Evolutionary conservation across 2,797 vertebrate species (phyloP), one percentile per base, ranked within the genome.

Genomic region (Astyanax mexicanus): DNA sequence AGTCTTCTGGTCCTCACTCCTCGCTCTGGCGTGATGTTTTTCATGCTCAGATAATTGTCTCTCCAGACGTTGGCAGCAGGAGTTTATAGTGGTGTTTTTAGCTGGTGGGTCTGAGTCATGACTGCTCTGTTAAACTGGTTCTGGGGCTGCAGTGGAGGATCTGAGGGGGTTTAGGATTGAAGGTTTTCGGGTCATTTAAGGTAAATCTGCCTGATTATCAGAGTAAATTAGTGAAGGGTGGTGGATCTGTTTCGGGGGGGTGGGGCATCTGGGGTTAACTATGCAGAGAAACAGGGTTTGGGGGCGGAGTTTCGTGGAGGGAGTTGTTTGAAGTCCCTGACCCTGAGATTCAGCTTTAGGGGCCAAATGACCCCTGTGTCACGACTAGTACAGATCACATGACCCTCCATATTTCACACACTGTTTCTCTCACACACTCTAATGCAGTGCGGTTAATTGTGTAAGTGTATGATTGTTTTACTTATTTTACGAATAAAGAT

Each of bases 271-370:
- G 49, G 40, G 4, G 8, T 73, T 21, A 4, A 19, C 51, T 45
- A 10, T 27, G 25, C 17, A 49, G 51, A 52, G 35, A 37, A 61
- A 6, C 12, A 27, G 9, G 5, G 0, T 45, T 47, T 49, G 37
- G 47, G 37, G 47, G 19, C 15, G 37, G n/a, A n/a, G n/a, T n/a
- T 12, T 23, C 58, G 1, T 19, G 84, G 37, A 27, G 70, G 61
- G 64, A 68, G 75, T 77, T 74, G 72, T 82, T 78, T 67, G 78
- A 76, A 72, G 76, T 70, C 45, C 32, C 35, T 80, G 61, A 52
- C 77, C 42, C 86, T 85, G 83, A 74, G 81, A 83, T 69, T 77
- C 79, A 74, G 76, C 82, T 86, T 80, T 17, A 54, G 83, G 81
- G 81, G 58, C 11, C 62, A 72, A n/a, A 29, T 79, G 83, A 89